Evolutionary conservation across 1,140 invertebrate genomes (phyloP), one percentile per base, ranked within the genome.

Genomic region (Cotesia typhae): DNA sequence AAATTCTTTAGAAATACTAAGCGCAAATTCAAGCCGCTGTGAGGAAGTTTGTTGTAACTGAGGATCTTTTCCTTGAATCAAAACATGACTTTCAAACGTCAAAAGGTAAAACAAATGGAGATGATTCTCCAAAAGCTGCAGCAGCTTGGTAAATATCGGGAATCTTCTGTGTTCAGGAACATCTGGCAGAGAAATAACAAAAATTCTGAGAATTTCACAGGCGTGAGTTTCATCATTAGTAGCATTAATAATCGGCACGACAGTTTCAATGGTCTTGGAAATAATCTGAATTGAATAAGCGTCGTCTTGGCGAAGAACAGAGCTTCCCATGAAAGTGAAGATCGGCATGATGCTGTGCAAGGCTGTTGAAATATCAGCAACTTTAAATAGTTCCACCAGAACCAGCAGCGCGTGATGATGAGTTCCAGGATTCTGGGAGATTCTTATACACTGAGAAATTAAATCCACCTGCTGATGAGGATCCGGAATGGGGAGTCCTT

Each of bases 241-340:
- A 65, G 88, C 87, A 12, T 95, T 90, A 28, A 98, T 86, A 61
- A 95, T 93, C 0, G 96, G 96, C 68, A 98, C 92, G 20, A 98
- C 91, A 0, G 93, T 95, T 78, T 97, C 94, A 36, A 98, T 92
- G 12, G 96, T 96, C 84, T 95, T 94, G 0, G 91, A 90, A 61
- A 98, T 97, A 5, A 98, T 94, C 84, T 97, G 94, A 80, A 97
- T 95, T 77, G 95, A 98, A 82, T 98, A 98, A 0, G 93, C 92
- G 82, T 98, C 96, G 82, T 99, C 96, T 76, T 96, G 95, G 14
- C 96, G 88, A 0, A 98, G 83, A 20, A 98, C 92, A 0, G 94
- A 95, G 4, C 93, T 94, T 9, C 96, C 96, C 90, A 99, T 96
- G 79, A 98, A 98, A 0, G 96, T 98, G 81, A 98, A 98, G 74